Percentiles rank a stretch among this genome's conserved stretches.
phyloP scores from a whole-genome alignment of 2,113 vertebrate genomes.

The Phalacrocorax pelagicus region DNA sequence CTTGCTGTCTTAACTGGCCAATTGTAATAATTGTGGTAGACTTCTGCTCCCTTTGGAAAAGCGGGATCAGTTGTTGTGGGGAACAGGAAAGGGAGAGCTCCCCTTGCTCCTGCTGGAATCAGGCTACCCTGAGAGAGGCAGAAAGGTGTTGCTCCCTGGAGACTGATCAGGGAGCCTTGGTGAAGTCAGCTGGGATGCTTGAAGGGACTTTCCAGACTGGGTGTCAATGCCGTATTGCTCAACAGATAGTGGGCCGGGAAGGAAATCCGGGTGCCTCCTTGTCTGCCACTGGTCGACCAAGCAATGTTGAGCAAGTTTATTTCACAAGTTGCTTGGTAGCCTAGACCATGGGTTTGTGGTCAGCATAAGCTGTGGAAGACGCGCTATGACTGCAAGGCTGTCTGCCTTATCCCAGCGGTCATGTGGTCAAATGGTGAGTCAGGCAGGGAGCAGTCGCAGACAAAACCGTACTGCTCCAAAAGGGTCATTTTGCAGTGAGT shows the following conservation, averaged over 20 bases:
- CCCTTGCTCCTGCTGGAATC: neutral
- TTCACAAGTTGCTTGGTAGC: neutral
- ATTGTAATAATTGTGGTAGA: neutral
- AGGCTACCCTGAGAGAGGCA: neutral
- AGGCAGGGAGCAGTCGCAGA: neutral
- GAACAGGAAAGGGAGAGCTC: neutral
- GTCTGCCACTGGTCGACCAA: neutral
- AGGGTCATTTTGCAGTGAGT: neutral
- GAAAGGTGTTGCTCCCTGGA: neutral
- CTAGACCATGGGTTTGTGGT: neutral
- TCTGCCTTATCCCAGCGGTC: neutral
- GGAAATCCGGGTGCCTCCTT: neutral
- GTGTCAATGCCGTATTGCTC: neutral
- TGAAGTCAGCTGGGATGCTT: neutral
- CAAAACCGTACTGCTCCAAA: neutral
- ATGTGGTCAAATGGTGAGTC: neutral
- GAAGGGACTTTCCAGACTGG: neutral
- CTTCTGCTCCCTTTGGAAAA: neutral
- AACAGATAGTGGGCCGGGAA: neutral
- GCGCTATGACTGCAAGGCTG: accelerated
- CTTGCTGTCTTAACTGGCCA: neutral
- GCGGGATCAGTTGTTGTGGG: neutral
- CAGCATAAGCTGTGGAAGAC: neutral
- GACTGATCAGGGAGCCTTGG: neutral
- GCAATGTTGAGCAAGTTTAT: neutral